A percentile compares a stretch with the other conserved stretches of the same genome.
phyloP scores from a whole-genome alignment of 2,888 invertebrate species.

The Eristalinus sepulchralis region DNA sequence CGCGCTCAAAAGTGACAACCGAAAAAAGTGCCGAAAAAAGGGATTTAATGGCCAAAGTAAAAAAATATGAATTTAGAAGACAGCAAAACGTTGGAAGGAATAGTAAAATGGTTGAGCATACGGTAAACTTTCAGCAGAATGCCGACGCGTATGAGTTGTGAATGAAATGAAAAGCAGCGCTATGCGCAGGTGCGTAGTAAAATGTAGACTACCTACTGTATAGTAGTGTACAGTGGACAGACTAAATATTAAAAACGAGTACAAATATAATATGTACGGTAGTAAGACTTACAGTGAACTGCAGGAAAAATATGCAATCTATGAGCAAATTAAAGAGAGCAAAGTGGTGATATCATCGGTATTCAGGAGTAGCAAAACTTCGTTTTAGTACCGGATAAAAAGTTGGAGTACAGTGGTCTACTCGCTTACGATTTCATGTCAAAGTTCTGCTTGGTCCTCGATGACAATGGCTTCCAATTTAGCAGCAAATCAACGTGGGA shows the following conservation, averaged over 20 bases:
- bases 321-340: conserved; percentile 8
- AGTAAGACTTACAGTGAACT: conserved; percentile 48
- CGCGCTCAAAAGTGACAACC: not conserved
- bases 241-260: conserved; percentile 33
- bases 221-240: conserved; percentile 56
- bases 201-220: no score
- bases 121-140: conserved; percentile 12
- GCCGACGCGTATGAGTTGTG: conserved; percentile 45
- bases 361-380: no score
- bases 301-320: conserved; percentile 25
- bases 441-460: not conserved
- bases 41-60: no score
- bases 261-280: conserved; percentile 36
- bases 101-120: not conserved
- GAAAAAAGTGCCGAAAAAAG: no score
- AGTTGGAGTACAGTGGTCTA: conserved; percentile 27
- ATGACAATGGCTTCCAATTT: not conserved
- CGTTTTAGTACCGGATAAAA: conserved; percentile 4
- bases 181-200: no score
- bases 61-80: no score
- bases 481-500: not conserved
- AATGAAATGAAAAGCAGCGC: conserved; percentile 49
- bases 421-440: not conserved
- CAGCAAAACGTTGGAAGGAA: no score
- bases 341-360: not conserved